Conservation (phyloP, 2,113 vertebrate species). For the Lycocorax pyrrhopterus region DNA sequence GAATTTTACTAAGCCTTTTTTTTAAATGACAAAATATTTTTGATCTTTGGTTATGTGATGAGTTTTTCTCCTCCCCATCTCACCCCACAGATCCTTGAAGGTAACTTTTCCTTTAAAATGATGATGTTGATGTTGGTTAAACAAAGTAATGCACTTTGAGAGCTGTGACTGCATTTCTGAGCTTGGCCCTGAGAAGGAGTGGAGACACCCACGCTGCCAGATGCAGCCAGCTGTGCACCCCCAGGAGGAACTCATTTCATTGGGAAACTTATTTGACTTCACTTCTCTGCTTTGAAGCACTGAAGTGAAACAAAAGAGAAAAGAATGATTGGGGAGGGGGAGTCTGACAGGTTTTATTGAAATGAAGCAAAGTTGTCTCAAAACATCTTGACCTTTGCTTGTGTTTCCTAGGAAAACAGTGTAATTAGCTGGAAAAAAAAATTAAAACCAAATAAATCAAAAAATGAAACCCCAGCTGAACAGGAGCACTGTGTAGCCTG, state of each 20-base stretch:
- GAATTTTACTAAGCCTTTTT: background rate
- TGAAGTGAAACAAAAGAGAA: background rate
- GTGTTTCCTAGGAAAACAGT: background rate
- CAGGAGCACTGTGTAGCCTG: background rate
- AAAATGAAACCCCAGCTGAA: background rate
- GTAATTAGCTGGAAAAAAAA: background rate
- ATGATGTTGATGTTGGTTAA: background rate
- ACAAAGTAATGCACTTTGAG: background rate
- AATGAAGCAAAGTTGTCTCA: background rate
- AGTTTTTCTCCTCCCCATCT: background rate
- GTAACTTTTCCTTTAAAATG: background rate
- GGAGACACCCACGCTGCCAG: background rate
- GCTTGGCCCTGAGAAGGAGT: background rate
- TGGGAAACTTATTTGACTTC: background rate
- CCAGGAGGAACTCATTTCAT: background rate
- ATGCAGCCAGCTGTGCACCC: background rate
- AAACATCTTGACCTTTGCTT: background rate
- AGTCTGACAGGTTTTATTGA: background rate
- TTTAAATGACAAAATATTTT: background rate
- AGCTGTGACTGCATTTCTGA: background rate
- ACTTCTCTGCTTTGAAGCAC: background rate
- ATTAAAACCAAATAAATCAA: background rate
- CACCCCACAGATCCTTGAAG: background rate
- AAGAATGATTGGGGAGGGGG: background rate
- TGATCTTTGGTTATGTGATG: background rate